phyloP scores from a whole-genome alignment of 23 tunicate genomes.

The Oikopleura dioica region DNA sequence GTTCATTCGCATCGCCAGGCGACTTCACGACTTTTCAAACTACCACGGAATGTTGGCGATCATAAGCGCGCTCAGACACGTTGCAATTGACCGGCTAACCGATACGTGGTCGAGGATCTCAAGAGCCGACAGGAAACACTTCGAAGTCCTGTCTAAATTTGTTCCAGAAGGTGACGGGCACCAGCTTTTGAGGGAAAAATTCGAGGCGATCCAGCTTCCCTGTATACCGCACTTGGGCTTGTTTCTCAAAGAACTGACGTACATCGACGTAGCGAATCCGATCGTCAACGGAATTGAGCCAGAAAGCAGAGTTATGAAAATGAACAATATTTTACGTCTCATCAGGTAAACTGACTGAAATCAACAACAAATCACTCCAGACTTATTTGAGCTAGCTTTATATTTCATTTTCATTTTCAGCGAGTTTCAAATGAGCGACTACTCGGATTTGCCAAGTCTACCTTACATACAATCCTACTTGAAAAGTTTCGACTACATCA shows the following conservation, averaged over 20 bases:
- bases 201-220: constrained; percentile 42
- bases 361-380: too few relatives aligned
- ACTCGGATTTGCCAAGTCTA: constrained; percentile 27
- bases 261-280: constrained; percentile 77
- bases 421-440: background rate
- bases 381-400: too few relatives aligned
- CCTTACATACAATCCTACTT: constrained; percentile 68
- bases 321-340: constrained; percentile 80
- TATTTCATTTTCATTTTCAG: background rate
- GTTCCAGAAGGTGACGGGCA: constrained; percentile 66
- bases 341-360: too few relatives aligned
- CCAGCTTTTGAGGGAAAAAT: constrained; percentile 24
- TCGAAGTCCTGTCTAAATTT: constrained; percentile 14
- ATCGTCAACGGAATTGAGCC: constrained; percentile 76
- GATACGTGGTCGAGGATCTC: constrained; percentile 40
- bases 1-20: constrained; percentile 2
- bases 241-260: constrained; percentile 69
- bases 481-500: constrained; percentile 66
- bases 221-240: constrained; percentile 87
- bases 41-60: constrained; percentile 93
- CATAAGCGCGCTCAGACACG: constrained; percentile 46
- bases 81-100: constrained; percentile 47
- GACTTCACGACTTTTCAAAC: constrained; percentile 56
- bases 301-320: constrained; percentile 46
- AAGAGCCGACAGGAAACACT: background rate